Evolutionary conservation across 2,797 vertebrate species (phyloP), one percentile per base, ranked within the genome.

Genomic region (Pipistrellus nathusii): DNA sequence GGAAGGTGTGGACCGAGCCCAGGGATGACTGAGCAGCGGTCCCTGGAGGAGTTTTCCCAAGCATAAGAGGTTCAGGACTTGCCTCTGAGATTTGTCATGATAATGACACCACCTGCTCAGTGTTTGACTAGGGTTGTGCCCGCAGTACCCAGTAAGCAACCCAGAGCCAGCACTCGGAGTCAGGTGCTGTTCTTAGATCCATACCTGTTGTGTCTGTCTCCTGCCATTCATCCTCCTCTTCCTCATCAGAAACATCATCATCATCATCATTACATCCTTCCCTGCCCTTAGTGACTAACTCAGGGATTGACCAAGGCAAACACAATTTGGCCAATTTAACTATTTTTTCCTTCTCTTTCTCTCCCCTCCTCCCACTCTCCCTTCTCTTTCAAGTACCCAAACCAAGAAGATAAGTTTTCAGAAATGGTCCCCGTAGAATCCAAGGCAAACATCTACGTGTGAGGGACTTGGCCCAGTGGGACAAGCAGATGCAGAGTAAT

Each of bases 341-440:
- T 97, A 59, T 94, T 97, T 98, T 41, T 85, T 84, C 17, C 20
- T 4, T 41, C 57, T 59, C 20, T 84, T 86, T 15, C 27, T 15
- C 59, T 59, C 20, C 14, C 48, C 46, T 5, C 1, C 8, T 30
- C 30, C 3, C n/a, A 13, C 55, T 14, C 44, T 13, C 35, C 57
- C 23, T 6, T 55, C 17, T 72, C 18, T 97, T 97, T 97, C 95
- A 98, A 97, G 69, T 72, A 46, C 44, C 95, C 44, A 72, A 86
- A 17, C 13, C 8, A 64, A 92, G 35, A 73, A 5, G 18, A 3
- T 27, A 68, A 51, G 9, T n/a, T 46, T 59, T 48, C 57, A 82
- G 0, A 71, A 93, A 0, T 0, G 84, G 92, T 38, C 53, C 23
- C 92, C 84, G 78, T 0, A 12, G 94, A 96, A 90, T 46, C 92